Base-by-base conservation (phyloP, 1,140 invertebrate genomes). In the Uloborus diversus region DNA sequence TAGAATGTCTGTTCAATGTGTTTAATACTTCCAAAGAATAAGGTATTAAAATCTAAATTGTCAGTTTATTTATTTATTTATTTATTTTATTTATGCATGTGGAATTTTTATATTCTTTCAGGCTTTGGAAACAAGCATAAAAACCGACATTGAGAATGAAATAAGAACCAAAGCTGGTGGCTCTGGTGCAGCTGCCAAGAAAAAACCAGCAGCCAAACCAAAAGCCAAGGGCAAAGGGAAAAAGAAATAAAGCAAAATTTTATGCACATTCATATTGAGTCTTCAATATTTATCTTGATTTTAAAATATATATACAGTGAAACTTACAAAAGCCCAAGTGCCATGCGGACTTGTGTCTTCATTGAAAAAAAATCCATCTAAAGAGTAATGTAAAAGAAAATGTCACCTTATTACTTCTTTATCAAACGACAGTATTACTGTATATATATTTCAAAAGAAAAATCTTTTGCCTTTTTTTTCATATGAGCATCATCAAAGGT, bases 81-180 rank as follows among this genome's bases (percentile, higher is more conserved):
- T 32, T 32, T 0, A 20, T 32, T 35, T 4, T 20, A 11, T 25
- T 28, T 13, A 3, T 30, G 25, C 20, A 2, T 5, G 1, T 17
- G 20, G 28, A n/a, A 49, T 37, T n/a, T 49, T 51, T 70, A 57
- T 27, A n/a, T 27, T 68, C 13, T 47, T 28, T 14, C 23, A 70
- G 68, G 53, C 68, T 17, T 23, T 70, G 32, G 68, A 70, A 57
- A 53, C 17, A 35, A 57, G 30, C 37, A 70, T 70, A 23, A 70
- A 37, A 35, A 14, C 51, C 4, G 49, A 70, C 20, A 30, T 70
- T 28, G 68, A 70, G 49, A 57, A 20, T 32, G 68, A 70, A 37
- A 27, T 70, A 35, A 17, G 51, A 11, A 42, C 68, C 23, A 70
- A 57, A 57, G 68, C 68, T 57, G 68, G 68, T 32, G 68, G 68